Percentiles rank a stretch among this genome's conserved stretches.
Conservation (phyloP, 2,113 vertebrate genomes). For the Amia ocellicauda region DNA sequence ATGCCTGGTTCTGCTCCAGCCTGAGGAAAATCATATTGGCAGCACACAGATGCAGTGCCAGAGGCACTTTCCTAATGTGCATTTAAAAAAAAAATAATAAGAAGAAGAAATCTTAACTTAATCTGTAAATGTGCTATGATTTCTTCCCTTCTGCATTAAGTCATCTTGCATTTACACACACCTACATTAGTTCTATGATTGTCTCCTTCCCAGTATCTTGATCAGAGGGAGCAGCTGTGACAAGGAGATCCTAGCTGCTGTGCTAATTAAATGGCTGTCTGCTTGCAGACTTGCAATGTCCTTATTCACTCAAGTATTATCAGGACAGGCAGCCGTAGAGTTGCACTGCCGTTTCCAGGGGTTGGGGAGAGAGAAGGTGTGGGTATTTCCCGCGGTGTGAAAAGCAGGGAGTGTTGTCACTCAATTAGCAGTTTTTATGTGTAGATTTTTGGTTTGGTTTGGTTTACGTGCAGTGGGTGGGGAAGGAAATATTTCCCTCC, state of each 20-base stretch:
- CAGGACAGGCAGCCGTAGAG: neutral
- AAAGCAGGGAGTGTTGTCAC: too few relatives aligned
- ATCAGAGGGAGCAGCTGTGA: neutral
- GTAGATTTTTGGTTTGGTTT: too few relatives aligned
- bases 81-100: too few relatives aligned
- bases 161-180: constrained; percentile 40
- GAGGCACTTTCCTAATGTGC: neutral
- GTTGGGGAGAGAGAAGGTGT: neutral
- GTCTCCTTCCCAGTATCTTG: constrained; percentile 22
- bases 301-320: constrained; percentile 1
- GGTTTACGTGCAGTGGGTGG: too few relatives aligned
- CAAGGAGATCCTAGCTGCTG: neutral
- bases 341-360: neutral
- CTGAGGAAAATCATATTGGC: constrained; percentile 1
- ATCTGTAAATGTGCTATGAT: neutral
- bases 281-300: constrained; percentile 2
- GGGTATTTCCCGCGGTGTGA: too few relatives aligned
- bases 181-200: constrained; percentile 38
- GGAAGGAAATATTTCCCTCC: too few relatives aligned
- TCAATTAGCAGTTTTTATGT: too few relatives aligned
- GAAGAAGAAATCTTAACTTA: neutral
- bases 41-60: neutral
- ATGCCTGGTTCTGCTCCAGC: neutral
- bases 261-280: constrained; percentile 31
- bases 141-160: constrained; percentile 24